phyloP scores from a whole-genome alignment of 2,797 vertebrate species.

The Chrysocyon brachyurus region DNA sequence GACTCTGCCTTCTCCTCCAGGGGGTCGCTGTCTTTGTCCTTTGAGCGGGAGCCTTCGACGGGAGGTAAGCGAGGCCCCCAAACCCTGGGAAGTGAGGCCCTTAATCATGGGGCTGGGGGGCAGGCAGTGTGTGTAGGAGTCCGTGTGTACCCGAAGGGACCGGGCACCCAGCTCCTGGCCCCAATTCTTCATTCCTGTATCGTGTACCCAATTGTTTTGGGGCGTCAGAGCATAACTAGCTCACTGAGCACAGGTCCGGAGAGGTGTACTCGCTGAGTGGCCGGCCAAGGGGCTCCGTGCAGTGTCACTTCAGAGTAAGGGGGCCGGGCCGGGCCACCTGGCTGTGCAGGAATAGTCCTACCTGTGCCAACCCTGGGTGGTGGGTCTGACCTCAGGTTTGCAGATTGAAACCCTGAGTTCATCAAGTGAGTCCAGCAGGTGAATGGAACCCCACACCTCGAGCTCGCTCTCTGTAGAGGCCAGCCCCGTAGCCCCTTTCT shows the following conservation, averaged over 20 bases:
- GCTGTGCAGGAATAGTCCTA: rapidly evolving
- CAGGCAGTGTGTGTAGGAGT: rapidly evolving
- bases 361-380: rapidly evolving
- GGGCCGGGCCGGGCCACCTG: background rate
- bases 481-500: background rate
- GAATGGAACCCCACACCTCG: background rate
- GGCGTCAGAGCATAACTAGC: rapidly evolving
- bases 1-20: conserved; percentile 99
- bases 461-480: rapidly evolving
- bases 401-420: background rate
- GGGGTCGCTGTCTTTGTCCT: conserved; percentile 96
- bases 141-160: rapidly evolving
- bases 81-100: background rate
- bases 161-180: rapidly evolving
- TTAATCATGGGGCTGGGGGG: rapidly evolving
- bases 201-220: rapidly evolving
- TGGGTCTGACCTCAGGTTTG: background rate
- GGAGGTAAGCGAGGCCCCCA: conserved; percentile 87
- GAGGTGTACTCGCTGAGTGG: rapidly evolving
- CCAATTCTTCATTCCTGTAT: background rate
- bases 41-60: conserved; percentile 94
- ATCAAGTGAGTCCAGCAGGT: background rate
- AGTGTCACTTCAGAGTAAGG: background rate
- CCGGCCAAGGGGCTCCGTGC: rapidly evolving
- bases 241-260: background rate